These are phyloP conservation scores for Mola mola DNA, from an alignment of 2,113 vertebrate species.

Conservation along the genomic window DNA sequence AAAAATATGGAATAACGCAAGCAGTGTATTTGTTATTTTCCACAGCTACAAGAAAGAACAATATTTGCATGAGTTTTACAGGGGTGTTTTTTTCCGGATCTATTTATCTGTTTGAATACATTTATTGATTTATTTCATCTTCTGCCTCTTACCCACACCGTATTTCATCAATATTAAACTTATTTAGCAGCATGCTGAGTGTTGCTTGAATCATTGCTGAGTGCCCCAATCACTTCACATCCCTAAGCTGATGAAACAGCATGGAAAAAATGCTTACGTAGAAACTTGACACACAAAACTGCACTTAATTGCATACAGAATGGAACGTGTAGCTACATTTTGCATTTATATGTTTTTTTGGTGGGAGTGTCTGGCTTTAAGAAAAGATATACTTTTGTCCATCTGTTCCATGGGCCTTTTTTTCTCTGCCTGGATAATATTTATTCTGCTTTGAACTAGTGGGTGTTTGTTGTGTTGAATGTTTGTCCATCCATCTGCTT, in stretches of 20 bases:
- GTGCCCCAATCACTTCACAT: constrained; percentile 61
- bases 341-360: constrained; percentile 17
- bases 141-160: not conserved
- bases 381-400: constrained; percentile 41
- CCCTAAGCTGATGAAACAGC: constrained; percentile 52
- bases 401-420: constrained; percentile 11
- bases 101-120: not conserved
- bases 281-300: constrained; percentile 24
- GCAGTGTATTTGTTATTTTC: not conserved
- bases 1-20: not conserved
- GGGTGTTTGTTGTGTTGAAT: constrained; percentile 6
- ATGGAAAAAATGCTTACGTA: constrained; percentile 2
- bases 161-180: constrained; percentile 24
- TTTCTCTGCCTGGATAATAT: constrained; percentile 41
- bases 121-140: not conserved
- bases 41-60: not conserved
- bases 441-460: constrained; percentile 50
- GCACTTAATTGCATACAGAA: constrained; percentile 4
- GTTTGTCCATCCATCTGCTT: constrained; percentile 46
- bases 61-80: not conserved
- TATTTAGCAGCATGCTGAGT: constrained; percentile 29
- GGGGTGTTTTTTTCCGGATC: too few species aligned
- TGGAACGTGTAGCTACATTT: constrained; percentile 2
- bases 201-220: constrained; percentile 60
- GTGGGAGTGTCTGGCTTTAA: constrained; percentile 16